phyloP scores from a whole-genome alignment of 1,140 invertebrate species.

The Mercenaria mercenaria region DNA sequence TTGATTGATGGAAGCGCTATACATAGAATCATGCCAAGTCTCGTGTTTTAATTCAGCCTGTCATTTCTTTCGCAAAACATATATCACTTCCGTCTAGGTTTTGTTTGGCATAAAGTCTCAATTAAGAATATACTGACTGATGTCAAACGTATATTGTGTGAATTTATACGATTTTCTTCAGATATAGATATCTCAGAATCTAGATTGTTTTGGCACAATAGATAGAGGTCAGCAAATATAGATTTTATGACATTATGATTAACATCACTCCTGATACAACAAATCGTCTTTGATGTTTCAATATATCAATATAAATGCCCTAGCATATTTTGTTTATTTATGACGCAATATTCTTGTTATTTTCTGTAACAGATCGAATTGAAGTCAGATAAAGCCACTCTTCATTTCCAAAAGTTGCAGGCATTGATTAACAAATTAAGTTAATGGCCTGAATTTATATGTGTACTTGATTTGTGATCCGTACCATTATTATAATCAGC shows the following conservation, averaged over 20 bases:
- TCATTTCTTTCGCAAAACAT: not conserved
- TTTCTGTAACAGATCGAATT: too few species aligned
- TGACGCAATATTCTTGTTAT: too few species aligned
- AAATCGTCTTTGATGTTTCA: not conserved
- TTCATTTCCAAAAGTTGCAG: too few species aligned
- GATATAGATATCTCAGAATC: not conserved
- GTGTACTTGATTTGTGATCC: too few species aligned
- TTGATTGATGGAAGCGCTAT: too few species aligned
- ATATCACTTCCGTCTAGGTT: not conserved
- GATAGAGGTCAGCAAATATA: constrained; percentile 22
- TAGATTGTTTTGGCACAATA: not conserved
- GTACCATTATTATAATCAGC: too few species aligned
- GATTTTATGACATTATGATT: constrained; percentile 31
- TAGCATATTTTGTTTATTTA: too few species aligned
- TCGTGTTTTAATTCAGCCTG: too few species aligned
- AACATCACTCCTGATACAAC: not conserved
- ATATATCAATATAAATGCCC: not conserved
- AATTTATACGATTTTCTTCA: not conserved
- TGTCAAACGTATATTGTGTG: constrained; percentile 9
- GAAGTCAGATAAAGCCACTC: too few species aligned
- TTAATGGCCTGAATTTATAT: too few species aligned
- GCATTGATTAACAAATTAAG: too few species aligned
- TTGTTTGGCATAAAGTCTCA: not conserved
- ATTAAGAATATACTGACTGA: not conserved
- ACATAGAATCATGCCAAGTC: too few species aligned